phyloP scores from a whole-genome alignment of 1,140 invertebrate genomes.

The Nephotettix cincticeps region DNA sequence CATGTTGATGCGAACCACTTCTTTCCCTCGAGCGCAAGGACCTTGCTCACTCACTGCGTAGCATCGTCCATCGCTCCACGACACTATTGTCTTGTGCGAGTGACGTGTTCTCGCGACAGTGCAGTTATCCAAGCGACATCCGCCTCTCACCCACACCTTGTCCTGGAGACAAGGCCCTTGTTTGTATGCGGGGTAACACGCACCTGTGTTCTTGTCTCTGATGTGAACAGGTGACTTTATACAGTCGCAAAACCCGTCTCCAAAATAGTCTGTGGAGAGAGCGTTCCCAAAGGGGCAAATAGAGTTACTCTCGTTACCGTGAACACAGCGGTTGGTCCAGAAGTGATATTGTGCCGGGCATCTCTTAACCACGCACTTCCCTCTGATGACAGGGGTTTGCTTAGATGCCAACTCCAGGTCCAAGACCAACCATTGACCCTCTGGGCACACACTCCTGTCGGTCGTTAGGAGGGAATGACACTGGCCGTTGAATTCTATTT shows the following conservation, averaged over 20 bases:
- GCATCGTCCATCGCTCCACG: conserved; percentile 11
- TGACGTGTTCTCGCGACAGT: background rate
- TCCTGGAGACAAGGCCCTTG: conserved; percentile 22
- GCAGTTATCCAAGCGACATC: conserved; percentile 16
- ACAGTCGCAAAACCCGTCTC: conserved; percentile 25
- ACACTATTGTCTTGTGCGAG: background rate
- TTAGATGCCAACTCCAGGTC: background rate
- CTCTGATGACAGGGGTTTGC: background rate
- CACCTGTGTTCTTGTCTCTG: background rate
- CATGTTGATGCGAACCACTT: background rate
- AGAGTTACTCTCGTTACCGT: background rate
- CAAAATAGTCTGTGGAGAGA: conserved; percentile 3
- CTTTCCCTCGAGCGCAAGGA: background rate
- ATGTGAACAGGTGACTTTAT: background rate
- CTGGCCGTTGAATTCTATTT: conserved; percentile 8
- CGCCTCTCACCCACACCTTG: background rate
- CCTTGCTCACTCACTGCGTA: background rate
- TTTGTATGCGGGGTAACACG: conserved; percentile 22
- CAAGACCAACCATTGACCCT: conserved; percentile 28
- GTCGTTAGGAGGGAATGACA: conserved; percentile 18
- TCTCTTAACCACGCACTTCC: conserved; percentile 4
- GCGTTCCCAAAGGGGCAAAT: background rate
- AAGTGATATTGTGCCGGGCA: conserved; percentile 4
- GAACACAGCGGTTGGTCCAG: conserved; percentile 19
- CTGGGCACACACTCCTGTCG: background rate